Percentiles rank a stretch among this genome's conserved stretches.
Conservation (phyloP, 1,140 invertebrate species). For the Drosophila ficusphila region DNA sequence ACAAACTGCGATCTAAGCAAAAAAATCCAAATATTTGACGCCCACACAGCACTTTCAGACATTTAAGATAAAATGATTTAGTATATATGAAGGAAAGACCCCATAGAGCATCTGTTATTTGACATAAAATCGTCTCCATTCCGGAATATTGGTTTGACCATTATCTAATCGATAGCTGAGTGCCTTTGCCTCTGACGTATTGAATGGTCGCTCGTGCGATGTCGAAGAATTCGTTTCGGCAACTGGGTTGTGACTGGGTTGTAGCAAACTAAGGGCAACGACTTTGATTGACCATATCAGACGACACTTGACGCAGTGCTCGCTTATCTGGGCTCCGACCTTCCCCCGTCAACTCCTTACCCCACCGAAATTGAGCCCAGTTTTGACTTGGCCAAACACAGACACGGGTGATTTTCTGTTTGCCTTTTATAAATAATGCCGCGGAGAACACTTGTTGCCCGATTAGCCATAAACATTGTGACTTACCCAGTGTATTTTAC, state of each 20-base stretch:
- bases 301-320: conserved; percentile 65
- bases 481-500: conserved; percentile 17
- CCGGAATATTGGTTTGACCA: neutral
- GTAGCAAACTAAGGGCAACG: conserved; percentile 4
- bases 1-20: conserved; percentile 10
- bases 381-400: conserved; percentile 42
- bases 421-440: conserved; percentile 44
- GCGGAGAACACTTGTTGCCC: conserved; percentile 55
- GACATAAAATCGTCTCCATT: neutral
- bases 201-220: conserved; percentile 15
- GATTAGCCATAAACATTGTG: conserved; percentile 53
- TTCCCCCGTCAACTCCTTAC: conserved; percentile 5
- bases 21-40: conserved; percentile 23
- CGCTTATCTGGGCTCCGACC: conserved; percentile 58
- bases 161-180: conserved; percentile 67
- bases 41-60: neutral
- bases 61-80: neutral
- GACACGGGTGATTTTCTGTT: conserved; percentile 39
- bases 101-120: neutral
- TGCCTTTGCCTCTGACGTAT: conserved; percentile 46
- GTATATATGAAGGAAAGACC: neutral
- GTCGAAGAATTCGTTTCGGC: conserved; percentile 8
- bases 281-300: conserved; percentile 61
- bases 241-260: conserved; percentile 1
- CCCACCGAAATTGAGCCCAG: conserved; percentile 4